Base-by-base conservation (phyloP, 2,888 invertebrate genomes). In the Chrysodeixis includens region DNA sequence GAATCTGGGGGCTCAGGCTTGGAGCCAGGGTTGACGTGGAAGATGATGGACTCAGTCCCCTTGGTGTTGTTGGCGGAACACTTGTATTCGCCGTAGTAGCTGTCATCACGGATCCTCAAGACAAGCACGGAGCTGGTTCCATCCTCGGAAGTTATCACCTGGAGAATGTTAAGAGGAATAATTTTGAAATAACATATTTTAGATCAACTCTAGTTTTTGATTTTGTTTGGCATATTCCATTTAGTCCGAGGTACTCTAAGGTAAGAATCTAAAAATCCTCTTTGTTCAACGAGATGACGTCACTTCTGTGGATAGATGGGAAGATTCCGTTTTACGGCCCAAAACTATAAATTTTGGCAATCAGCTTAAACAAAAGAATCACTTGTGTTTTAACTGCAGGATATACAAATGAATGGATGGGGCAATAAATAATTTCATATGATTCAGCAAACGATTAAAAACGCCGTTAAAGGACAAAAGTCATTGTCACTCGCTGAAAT, bases 1-100 rank as follows among this genome's bases (percentile, higher is more conserved):
- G 67, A 81, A 63, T 92, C 91, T 26, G 94, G 94, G 44, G 90
- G 88, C n/a, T 79, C 79, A 0, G 94, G 94, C 69, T 89, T 92
- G 57, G 90, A 85, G 16, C 93, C 94, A 18, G 88, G 81, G 0
- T 88, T 84, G n/a, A 95, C 92, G 72, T 95, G 87, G 76, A 90
- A 95, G 10, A 93, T 74, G 55, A 93, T 86, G 12, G 88, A 88
- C 14, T 89, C 88, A 1, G 83, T 78, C 0, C 94, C 94, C 66
- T 88, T 90, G 40, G 51, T 73, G 79, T 95, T 95, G 60, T 69
- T 86, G 1, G 88, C 93, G 1, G 90, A 79, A 66, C 94, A 95
- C 62, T 87, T 90, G 84, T 94, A 95, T 74, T 92, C 87, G 5
- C 93, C 93, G 9, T 91, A 82, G 54, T 83, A 84, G 16, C 78